Percentiles rank a stretch among this genome's conserved stretches.
Conservation (phyloP, 2,888 invertebrate genomes). For the Harpalus rufipes region DNA sequence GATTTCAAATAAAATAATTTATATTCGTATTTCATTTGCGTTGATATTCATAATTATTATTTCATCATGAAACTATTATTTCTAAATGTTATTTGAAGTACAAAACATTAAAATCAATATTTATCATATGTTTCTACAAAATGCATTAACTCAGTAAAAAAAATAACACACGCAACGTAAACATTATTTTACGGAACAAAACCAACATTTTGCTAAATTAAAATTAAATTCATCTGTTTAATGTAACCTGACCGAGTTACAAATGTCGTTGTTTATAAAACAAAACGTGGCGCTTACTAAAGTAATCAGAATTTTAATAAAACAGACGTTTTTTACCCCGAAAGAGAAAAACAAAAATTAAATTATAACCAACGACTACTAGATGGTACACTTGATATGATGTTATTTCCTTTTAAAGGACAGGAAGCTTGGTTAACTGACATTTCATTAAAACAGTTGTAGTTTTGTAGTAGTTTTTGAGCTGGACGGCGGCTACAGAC, state of each 20-base stretch:
- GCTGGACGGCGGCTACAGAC: too few species aligned
- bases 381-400: not conserved
- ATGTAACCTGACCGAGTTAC: not conserved
- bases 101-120: too few species aligned
- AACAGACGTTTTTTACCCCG: too few species aligned
- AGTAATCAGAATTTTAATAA: conserved; percentile 12
- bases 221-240: conserved; percentile 15
- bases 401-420: conserved; percentile 15
- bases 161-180: not conserved
- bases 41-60: too few species aligned
- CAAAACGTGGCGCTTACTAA: not conserved
- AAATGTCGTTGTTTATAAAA: conserved; percentile 18
- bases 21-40: too few species aligned
- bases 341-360: not conserved
- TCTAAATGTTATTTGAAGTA: too few species aligned
- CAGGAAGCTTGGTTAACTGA: not conserved
- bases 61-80: too few species aligned
- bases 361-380: not conserved
- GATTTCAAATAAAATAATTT: too few species aligned
- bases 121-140: too few species aligned
- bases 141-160: not conserved
- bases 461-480: too few species aligned
- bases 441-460: too few species aligned
- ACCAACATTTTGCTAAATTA: not conserved
- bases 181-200: not conserved